These are phyloP conservation scores for Prionchulus punctatus DNA, from an alignment of 2,888 invertebrate genomes.

Conservation along the genomic window DNA sequence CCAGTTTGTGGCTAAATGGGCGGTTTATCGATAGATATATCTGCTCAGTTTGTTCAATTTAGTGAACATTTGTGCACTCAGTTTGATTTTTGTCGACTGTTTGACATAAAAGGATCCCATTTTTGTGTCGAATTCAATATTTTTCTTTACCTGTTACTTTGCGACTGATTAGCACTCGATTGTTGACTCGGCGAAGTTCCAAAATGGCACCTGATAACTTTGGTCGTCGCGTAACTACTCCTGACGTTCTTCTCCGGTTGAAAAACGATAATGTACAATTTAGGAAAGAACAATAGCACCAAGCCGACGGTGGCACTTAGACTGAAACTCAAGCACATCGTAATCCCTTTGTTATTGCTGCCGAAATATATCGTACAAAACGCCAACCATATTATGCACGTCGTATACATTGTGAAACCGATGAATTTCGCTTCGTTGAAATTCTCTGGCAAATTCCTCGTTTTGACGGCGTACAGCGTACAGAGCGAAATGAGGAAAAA, in stretches of 20 bases:
- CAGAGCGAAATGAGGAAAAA: constrained; percentile 57
- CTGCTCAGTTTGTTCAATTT: too few species aligned
- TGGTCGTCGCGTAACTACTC: constrained; percentile 54
- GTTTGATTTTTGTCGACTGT: background rate
- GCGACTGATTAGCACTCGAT: background rate
- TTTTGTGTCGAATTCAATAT: too few species aligned
- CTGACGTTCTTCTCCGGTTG: constrained; percentile 59
- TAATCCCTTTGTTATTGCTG: constrained; percentile 41
- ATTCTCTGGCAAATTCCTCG: constrained; percentile 90
- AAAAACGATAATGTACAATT: constrained; percentile 56
- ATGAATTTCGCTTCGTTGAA: constrained; percentile 60
- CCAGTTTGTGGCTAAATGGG: too few species aligned
- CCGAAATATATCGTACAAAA: constrained; percentile 94
- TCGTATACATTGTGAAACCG: constrained; percentile 96
- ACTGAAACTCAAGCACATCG: constrained; percentile 53
- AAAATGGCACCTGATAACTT: constrained; percentile 53
- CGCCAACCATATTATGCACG: constrained; percentile 91
- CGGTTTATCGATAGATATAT: too few species aligned
- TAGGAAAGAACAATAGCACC: constrained; percentile 55
- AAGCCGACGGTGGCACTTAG: constrained; percentile 55
- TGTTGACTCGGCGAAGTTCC: constrained; percentile 30
- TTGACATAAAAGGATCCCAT: too few species aligned
- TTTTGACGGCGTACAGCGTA: constrained; percentile 85
- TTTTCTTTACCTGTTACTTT: background rate
- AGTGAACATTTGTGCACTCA: too few species aligned